These are phyloP conservation scores for Melanotus villosus DNA, from an alignment of 2,888 invertebrate genomes.

Conservation along the genomic window DNA sequence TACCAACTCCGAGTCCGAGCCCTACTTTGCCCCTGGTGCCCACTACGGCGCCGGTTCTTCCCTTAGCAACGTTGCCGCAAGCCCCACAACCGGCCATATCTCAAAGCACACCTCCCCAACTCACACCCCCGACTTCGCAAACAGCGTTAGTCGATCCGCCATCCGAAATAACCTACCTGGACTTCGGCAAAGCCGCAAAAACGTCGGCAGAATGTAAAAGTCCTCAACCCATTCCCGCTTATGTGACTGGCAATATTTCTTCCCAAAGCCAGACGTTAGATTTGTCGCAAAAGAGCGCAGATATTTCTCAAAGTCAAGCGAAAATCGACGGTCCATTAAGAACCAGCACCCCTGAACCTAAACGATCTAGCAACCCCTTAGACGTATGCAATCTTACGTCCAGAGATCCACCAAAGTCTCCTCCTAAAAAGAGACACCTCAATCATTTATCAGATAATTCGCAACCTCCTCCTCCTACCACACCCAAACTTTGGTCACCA, in stretches of 20 bases:
- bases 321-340: constrained; percentile 57
- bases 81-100: constrained; percentile 44
- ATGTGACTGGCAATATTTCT: constrained; percentile 48
- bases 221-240: constrained; percentile 48
- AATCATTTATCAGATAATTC: constrained; percentile 61
- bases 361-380: constrained; percentile 74
- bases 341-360: constrained; percentile 56
- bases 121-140: constrained; percentile 51
- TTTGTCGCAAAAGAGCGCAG: constrained; percentile 61
- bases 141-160: constrained; percentile 51
- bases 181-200: constrained; percentile 51
- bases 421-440: constrained; percentile 68
- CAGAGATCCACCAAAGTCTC: constrained; percentile 73
- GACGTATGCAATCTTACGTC: constrained; percentile 76
- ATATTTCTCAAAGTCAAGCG: constrained; percentile 57
- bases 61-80: constrained; percentile 49
- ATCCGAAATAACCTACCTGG: constrained; percentile 54
- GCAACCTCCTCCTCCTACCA: constrained; percentile 64
- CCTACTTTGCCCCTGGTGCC: constrained; percentile 61
- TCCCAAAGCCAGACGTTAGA: constrained; percentile 51
- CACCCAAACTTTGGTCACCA: constrained; percentile 76
- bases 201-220: constrained; percentile 49
- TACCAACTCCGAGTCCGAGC: constrained; percentile 66
- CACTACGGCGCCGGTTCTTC: constrained; percentile 55
- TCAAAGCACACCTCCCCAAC: constrained; percentile 48